Evolutionary conservation across 2,797 vertebrate species (phyloP).

Genomic region (Scyliorhinus canicula): DNA sequence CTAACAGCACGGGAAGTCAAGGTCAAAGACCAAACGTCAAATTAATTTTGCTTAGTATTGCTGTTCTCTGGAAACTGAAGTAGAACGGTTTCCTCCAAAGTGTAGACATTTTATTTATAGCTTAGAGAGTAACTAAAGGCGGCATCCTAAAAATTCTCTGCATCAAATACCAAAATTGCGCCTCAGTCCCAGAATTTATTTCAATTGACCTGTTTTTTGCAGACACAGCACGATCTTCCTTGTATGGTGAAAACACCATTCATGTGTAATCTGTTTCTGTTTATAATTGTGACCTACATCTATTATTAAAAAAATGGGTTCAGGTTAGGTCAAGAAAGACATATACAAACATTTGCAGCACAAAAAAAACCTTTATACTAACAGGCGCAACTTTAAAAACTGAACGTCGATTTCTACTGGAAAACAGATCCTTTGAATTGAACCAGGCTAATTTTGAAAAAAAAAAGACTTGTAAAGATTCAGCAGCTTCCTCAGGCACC

Average conservation of each 20-base stretch:
- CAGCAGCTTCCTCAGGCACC: slow-evolving; percentile 57
- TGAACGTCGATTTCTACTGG: neutral
- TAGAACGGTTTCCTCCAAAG: neutral
- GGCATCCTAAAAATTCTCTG: neutral
- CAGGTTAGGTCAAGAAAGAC: neutral
- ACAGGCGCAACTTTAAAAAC: neutral
- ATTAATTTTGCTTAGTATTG: neutral
- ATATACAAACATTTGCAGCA: neutral
- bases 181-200: neutral
- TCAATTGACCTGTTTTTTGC: neutral
- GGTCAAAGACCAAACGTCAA: neutral
- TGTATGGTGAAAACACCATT: neutral
- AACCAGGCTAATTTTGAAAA: neutral
- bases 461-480: slow-evolving; percentile 48
- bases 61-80: neutral
- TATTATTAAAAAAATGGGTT: slow-evolving; percentile 38
- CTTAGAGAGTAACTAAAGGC: neutral
- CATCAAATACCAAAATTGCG: neutral
- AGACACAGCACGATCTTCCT: neutral
- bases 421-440: neutral
- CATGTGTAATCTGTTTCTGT: neutral
- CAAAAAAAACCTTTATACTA: neutral
- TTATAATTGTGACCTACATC: neutral
- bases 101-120: neutral
- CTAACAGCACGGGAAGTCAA: neutral